Conservation (phyloP, 2,888 invertebrate species). For the Amphipoea lucens region DNA sequence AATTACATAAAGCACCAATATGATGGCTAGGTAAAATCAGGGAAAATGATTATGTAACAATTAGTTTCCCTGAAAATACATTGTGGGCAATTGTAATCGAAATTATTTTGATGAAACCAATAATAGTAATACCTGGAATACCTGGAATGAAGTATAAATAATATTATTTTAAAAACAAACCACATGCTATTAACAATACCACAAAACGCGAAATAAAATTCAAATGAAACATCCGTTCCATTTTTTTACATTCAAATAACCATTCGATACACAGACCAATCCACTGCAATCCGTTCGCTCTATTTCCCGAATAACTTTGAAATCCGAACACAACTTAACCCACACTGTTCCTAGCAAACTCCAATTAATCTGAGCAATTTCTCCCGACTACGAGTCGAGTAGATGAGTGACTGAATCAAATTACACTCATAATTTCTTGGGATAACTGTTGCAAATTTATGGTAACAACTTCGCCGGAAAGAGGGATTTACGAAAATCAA, state of each 20-base stretch:
- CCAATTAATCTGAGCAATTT: conserved; percentile 71
- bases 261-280: conserved; percentile 17
- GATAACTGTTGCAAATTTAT: conserved; percentile 87
- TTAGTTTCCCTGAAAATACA: background rate
- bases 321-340: conserved; percentile 10
- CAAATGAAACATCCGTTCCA: background rate
- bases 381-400: conserved; percentile 59
- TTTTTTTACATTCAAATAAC: conserved; percentile 1
- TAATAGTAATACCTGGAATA: background rate
- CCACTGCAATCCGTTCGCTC: background rate
- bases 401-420: conserved; percentile 80
- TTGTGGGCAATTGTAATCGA: background rate
- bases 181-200: background rate
- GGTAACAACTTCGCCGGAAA: conserved; percentile 80
- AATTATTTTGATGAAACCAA: background rate
- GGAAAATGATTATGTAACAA: background rate
- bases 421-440: conserved; percentile 85
- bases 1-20: background rate
- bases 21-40: background rate
- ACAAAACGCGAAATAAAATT: conserved; percentile 12
- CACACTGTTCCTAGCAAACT: conserved; percentile 57
- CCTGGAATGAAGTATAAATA: too few relatives aligned
- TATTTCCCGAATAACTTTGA: conserved; percentile 6
- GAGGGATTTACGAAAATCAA: conserved; percentile 85
- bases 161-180: background rate